A percentile compares a stretch with the other conserved stretches of the same genome.
phyloP scores from a whole-genome alignment of 2,888 invertebrate species.

The Taphrorychus bicolor region DNA sequence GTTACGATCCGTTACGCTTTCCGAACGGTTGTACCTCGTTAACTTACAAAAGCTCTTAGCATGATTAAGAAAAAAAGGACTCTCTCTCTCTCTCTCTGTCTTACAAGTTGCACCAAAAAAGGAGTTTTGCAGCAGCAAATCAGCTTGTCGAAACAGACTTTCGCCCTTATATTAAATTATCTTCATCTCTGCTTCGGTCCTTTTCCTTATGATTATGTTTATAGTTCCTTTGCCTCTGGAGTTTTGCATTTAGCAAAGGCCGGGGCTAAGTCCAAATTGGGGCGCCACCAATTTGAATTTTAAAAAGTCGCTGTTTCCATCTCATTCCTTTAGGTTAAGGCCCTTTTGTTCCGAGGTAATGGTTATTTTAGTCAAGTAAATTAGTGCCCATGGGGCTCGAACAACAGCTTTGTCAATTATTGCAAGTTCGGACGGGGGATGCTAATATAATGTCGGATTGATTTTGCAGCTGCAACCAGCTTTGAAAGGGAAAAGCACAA shows the following conservation, averaged over 20 bases:
- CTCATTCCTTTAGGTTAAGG: not conserved
- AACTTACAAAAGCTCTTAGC: not conserved
- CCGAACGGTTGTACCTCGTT: not conserved
- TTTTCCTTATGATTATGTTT: constrained; percentile 18
- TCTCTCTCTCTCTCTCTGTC: too few species aligned
- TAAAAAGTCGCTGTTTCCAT: not conserved
- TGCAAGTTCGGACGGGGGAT: not conserved
- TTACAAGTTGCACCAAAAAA: too few species aligned
- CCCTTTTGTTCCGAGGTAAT: not conserved
- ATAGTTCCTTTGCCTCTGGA: constrained; percentile 12
- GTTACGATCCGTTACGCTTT: too few species aligned
- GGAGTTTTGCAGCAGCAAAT: not conserved
- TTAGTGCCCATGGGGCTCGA: not conserved
- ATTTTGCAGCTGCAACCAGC: not conserved
- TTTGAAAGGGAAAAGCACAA: too few species aligned
- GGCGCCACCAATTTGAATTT: constrained; percentile 14
- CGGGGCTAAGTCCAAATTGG: constrained; percentile 6
- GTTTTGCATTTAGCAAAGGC: constrained; percentile 11
- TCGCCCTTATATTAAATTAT: constrained; percentile 12
- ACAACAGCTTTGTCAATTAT: not conserved
- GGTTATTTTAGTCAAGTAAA: not conserved
- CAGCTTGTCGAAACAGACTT: not conserved
- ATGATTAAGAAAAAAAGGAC: not conserved
- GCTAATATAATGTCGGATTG: not conserved
- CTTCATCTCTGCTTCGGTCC: constrained; percentile 4